Conservation (phyloP, 2,113 vertebrate genomes). For the Protomyctophum bolini region DNA sequence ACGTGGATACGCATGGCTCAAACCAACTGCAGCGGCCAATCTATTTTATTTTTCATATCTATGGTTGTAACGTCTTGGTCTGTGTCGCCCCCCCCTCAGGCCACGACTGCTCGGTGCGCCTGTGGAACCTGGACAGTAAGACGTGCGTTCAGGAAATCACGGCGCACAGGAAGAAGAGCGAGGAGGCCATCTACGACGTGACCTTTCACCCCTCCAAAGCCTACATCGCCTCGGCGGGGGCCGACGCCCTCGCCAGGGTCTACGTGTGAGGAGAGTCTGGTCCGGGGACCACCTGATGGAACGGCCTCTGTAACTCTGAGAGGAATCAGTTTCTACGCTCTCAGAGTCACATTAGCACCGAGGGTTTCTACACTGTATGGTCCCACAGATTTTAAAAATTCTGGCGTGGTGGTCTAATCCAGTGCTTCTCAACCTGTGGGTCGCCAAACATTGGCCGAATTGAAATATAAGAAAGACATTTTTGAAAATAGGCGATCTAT, state of each 20-base stretch:
- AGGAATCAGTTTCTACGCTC: no score
- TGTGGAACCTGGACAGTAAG: conserved; percentile 99
- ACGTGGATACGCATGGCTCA: no score
- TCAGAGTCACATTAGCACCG: no score
- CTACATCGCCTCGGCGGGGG: conserved; percentile 97
- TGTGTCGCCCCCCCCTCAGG: conserved; percentile 72
- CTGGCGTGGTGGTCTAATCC: no score
- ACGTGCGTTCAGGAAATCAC: conserved; percentile 99
- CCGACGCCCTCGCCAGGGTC: conserved; percentile 97
- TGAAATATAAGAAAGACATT: no score
- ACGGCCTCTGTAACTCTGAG: neutral
- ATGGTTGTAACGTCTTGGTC: neutral
- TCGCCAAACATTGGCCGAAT: no score
- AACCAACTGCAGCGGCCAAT: no score
- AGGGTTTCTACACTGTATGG: no score
- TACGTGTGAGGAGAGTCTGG: conserved; percentile 81
- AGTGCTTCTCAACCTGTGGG: no score
- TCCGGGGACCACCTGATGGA: neutral
- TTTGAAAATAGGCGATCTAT: no score
- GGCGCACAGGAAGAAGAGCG: conserved; percentile 97
- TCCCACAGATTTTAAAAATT: no score
- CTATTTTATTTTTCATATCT: no score
- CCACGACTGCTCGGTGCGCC: conserved; percentile 97
- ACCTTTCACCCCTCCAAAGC: conserved; percentile 99
- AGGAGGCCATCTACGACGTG: conserved; percentile 99